A percentile compares a stretch with the other conserved stretches of the same genome.
phyloP scores from a whole-genome alignment of 2,888 invertebrate species.

The Drosophila fulvimacula region DNA sequence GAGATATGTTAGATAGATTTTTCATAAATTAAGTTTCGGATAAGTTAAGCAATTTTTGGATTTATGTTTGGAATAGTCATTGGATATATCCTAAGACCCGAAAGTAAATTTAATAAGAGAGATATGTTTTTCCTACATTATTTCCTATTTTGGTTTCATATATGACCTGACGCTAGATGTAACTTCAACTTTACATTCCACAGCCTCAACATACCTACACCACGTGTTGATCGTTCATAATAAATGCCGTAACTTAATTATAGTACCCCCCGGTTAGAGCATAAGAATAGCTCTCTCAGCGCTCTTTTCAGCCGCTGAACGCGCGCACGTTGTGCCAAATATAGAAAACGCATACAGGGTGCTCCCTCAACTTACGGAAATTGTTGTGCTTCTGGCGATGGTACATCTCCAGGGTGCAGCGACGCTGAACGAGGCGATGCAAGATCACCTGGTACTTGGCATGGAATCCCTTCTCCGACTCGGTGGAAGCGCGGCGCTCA shows the following conservation, averaged over 20 bases:
- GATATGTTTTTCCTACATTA: no score
- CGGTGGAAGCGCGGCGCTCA: conserved; percentile 88
- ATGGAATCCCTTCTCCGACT: conserved; percentile 94
- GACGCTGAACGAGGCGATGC: conserved; percentile 94
- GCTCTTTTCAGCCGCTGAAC: conserved; percentile 35
- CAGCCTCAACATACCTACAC: background rate
- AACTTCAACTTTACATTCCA: no score
- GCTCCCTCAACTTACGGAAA: conserved; percentile 89
- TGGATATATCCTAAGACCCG: no score
- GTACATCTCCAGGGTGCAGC: conserved; percentile 95
- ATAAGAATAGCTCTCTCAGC: conserved; percentile 40
- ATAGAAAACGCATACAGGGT: conserved; percentile 67
- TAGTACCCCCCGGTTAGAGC: background rate
- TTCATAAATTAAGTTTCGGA: background rate
- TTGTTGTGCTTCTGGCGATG: conserved; percentile 92
- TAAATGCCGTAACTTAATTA: background rate
- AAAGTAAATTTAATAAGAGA: no score
- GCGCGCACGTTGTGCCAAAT: conserved; percentile 75
- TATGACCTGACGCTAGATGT: no score
- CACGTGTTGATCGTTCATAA: background rate
- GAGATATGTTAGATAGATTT: background rate
- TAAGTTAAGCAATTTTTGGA: background rate
- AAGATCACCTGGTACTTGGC: conserved; percentile 94
- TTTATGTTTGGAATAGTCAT: accelerated
- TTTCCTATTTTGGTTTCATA: no score